Percentiles rank a stretch among this genome's conserved stretches.
Conservation (phyloP, 2,888 invertebrate species). For the Drosophila kanekoi region DNA sequence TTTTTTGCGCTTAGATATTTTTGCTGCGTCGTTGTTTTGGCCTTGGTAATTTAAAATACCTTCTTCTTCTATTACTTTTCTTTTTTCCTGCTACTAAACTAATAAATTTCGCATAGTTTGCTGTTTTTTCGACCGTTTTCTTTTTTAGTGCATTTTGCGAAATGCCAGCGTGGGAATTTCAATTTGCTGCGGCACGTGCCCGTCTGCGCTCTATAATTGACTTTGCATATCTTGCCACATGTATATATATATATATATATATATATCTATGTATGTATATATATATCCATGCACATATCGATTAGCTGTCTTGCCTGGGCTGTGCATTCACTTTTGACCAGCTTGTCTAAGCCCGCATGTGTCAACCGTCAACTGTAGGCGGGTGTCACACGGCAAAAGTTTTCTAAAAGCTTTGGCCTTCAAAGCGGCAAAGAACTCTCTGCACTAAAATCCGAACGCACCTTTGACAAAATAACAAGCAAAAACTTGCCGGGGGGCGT, state of each 20-base stretch:
- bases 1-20: constrained; percentile 12
- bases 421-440: constrained; percentile 10
- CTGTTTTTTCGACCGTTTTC: constrained; percentile 21
- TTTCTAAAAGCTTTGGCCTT: constrained; percentile 60
- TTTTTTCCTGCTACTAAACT: constrained; percentile 10
- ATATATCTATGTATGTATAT: constrained; percentile 5
- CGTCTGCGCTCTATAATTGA: constrained; percentile 53
- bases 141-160: constrained; percentile 18
- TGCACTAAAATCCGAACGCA: constrained; percentile 32
- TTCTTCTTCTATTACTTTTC: neutral
- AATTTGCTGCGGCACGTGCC: constrained; percentile 62
- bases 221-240: constrained; percentile 41
- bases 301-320: constrained; percentile 42
- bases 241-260: neutral
- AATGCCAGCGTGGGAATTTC: constrained; percentile 67
- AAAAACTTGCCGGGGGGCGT: constrained; percentile 23
- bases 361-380: constrained; percentile 17
- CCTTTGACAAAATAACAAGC: constrained; percentile 25
- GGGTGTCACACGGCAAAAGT: no score
- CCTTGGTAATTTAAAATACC: constrained; percentile 42
- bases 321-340: constrained; percentile 52
- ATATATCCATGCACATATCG: constrained; percentile 45
- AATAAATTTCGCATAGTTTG: constrained; percentile 39
- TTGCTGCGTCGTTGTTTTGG: constrained; percentile 13
- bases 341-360: constrained; percentile 64